Conservation (phyloP, 2,888 invertebrate species). For the Xestoiulus laeticollis region DNA sequence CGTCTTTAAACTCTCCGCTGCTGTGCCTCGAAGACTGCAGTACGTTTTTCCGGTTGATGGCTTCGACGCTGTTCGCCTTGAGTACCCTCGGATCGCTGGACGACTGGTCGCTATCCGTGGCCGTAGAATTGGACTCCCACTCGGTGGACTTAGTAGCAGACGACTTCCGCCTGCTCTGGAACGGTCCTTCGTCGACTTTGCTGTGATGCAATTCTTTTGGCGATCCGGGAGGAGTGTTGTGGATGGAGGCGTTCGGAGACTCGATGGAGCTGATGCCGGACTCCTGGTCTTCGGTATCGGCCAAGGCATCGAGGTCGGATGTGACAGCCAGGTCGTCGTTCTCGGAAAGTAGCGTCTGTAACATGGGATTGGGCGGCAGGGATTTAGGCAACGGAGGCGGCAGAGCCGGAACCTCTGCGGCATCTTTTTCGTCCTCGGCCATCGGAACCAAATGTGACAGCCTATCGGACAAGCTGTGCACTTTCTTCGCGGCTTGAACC, state of each 20-base stretch:
- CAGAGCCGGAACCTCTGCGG: slow-evolving; percentile 49
- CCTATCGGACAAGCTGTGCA: not conserved
- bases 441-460: not conserved
- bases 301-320: slow-evolving; percentile 68
- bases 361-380: slow-evolving; percentile 55
- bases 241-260: slow-evolving; percentile 76
- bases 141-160: not conserved
- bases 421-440: not conserved
- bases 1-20: slow-evolving; percentile 69
- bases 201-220: slow-evolving; percentile 60
- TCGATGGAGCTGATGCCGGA: slow-evolving; percentile 87
- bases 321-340: slow-evolving; percentile 49
- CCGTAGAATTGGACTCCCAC: not conserved
- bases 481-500: not conserved
- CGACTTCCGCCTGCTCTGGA: not conserved
- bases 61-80: slow-evolving; percentile 82
- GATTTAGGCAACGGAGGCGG: slow-evolving; percentile 60
- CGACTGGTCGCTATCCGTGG: slow-evolving; percentile 56
- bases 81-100: slow-evolving; percentile 69
- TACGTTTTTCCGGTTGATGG: slow-evolving; percentile 85
- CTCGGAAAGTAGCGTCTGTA: slow-evolving; percentile 51
- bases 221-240: slow-evolving; percentile 77
- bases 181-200: slow-evolving; percentile 43
- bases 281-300: slow-evolving; percentile 74
- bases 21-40: slow-evolving; percentile 85